Percentiles rank a stretch among this genome's conserved stretches.
Evolutionary conservation across 1,140 invertebrate species (phyloP).

Genomic region (Lordiphosa clarofinis): DNA sequence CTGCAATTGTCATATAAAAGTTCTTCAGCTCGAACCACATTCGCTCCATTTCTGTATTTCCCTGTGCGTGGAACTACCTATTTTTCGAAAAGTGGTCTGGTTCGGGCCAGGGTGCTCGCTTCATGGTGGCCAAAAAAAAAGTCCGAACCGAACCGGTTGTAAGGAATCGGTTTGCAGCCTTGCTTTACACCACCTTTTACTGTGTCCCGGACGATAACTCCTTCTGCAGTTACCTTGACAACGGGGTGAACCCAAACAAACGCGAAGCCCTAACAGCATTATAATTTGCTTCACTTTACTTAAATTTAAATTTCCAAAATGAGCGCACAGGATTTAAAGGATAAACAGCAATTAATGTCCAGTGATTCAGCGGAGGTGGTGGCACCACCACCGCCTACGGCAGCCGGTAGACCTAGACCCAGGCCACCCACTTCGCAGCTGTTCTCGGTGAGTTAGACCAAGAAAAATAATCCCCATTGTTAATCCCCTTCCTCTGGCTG

Average conservation of each 20-base stretch:
- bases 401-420: constrained; percentile 64
- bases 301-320: constrained; percentile 9
- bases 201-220: not conserved
- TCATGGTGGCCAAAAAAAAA: no score
- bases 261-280: not conserved
- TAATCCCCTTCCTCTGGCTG: not conserved
- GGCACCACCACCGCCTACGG: constrained; percentile 62
- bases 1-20: no score
- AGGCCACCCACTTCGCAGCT: constrained; percentile 71
- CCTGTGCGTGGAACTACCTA: no score
- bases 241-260: constrained; percentile 22
- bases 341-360: not conserved
- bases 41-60: no score
- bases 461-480: no score
- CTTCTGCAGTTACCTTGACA: constrained; percentile 6
- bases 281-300: not conserved
- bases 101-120: no score
- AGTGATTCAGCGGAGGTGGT: constrained; percentile 18
- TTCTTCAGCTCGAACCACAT: no score
- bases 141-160: no score
- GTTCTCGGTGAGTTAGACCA: constrained; percentile 51
- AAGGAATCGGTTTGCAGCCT: no score
- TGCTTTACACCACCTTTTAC: not conserved
- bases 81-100: no score
- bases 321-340: constrained; percentile 17